A percentile compares a stretch with the other conserved stretches of the same genome.
Evolutionary conservation across 2,888 invertebrate genomes (phyloP).

Genomic region (Dynastes hyllus): DNA sequence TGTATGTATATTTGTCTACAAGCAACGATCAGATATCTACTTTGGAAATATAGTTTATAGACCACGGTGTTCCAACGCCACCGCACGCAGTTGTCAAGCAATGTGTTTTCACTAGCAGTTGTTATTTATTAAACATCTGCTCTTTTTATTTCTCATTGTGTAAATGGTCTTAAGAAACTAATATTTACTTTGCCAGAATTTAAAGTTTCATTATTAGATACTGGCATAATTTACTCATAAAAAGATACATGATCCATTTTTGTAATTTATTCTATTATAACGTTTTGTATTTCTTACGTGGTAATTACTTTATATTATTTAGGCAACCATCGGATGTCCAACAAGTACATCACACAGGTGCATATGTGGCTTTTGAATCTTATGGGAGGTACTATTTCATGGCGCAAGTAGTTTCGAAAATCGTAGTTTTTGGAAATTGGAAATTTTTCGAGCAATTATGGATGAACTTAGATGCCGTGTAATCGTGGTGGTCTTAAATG

Average conservation of each 20-base stretch:
- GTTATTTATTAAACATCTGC: constrained; percentile 30
- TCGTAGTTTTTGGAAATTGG: no score
- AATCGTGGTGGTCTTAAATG: no score
- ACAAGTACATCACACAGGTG: no score
- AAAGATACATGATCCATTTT: not conserved
- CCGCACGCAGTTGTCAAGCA: constrained; percentile 25
- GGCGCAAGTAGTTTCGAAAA: no score
- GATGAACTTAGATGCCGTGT: no score
- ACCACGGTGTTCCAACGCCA: not conserved
- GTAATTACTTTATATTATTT: no score
- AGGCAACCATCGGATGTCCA: no score
- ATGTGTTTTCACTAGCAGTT: constrained; percentile 22
- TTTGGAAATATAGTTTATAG: constrained; percentile 15
- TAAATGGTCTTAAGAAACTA: constrained; percentile 20
- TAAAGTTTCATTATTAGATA: not conserved
- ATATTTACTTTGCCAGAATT: not conserved
- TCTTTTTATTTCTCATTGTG: constrained; percentile 8
- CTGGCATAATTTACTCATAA: not conserved
- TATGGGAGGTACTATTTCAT: no score
- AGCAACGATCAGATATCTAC: not conserved
- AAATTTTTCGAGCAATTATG: no score
- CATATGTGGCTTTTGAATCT: no score
- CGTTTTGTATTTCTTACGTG: no score
- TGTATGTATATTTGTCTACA: not conserved
- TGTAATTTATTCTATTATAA: no score